Evolutionary conservation across 2,888 invertebrate genomes (phyloP).

Genomic region (Pseudococcus viburni): DNA sequence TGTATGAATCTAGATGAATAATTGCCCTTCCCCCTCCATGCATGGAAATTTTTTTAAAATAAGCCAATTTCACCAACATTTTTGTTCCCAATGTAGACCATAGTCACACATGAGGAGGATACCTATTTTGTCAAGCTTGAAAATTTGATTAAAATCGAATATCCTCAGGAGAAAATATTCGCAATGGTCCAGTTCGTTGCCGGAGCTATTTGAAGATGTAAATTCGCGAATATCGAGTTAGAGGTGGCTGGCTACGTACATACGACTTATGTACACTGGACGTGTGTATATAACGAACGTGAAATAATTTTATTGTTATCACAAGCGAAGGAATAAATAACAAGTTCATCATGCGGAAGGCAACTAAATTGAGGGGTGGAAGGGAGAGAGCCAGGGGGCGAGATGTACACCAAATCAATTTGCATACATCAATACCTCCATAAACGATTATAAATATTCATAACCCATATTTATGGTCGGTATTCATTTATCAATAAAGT

Average conservation of each 20-base stretch:
- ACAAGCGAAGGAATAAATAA: conserved; percentile 40
- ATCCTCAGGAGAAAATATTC: background rate
- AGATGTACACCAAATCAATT: conserved; percentile 45
- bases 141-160: background rate
- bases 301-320: conserved; percentile 31
- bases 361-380: background rate
- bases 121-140: background rate
- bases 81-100: too few relatives aligned
- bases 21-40: too few relatives aligned
- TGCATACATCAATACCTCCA: conserved; percentile 52
- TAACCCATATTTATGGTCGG: conserved; percentile 27
- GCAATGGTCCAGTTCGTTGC: background rate
- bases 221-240: background rate
- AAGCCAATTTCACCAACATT: too few relatives aligned
- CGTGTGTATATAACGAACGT: background rate
- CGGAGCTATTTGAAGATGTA: background rate
- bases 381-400: background rate
- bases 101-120: too few relatives aligned
- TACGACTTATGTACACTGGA: background rate
- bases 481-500: conserved; percentile 51
- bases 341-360: conserved; percentile 31
- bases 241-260: background rate
- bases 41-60: too few relatives aligned
- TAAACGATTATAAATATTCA: conserved; percentile 54
- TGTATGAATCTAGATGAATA: too few relatives aligned